Percentiles rank a stretch among this genome's conserved stretches.
Evolutionary conservation across 1,140 invertebrate species (phyloP).

Genomic region (Pectinophora gossypiella): DNA sequence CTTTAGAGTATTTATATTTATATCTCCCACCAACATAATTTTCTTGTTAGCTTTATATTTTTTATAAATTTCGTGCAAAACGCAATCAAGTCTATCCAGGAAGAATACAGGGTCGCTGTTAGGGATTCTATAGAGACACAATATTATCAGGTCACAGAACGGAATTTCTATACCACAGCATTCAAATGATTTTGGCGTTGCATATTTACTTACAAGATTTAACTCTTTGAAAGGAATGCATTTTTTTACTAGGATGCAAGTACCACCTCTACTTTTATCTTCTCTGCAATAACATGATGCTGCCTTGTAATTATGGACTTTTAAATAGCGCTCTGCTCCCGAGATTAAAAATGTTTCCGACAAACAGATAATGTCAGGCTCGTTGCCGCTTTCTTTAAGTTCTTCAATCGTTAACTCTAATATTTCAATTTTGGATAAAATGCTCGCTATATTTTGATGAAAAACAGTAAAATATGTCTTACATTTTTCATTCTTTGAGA

Average conservation of each 20-base stretch:
- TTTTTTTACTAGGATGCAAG: slow-evolving; percentile 2
- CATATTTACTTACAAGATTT: neutral
- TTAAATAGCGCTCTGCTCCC: neutral
- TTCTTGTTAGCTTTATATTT: neutral
- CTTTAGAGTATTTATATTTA: slow-evolving; percentile 3
- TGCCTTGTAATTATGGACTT: neutral
- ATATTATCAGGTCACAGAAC: neutral
- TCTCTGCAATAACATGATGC: neutral
- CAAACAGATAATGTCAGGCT: slow-evolving; percentile 2
- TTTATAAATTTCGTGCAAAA: neutral
- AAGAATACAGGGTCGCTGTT: neutral
- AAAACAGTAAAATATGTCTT: neutral
- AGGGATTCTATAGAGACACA: slow-evolving; percentile 2
- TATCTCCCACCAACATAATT: neutral
- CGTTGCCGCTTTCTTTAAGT: neutral
- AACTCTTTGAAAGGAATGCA: neutral
- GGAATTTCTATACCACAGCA: slow-evolving; percentile 1
- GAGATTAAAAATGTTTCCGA: neutral
- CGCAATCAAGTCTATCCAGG: neutral
- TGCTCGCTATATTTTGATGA: slow-evolving; percentile 2
- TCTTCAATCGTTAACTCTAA: neutral
- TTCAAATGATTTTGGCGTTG: neutral
- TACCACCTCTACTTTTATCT: neutral
- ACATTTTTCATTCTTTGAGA: neutral
- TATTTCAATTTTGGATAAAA: neutral